Evolutionary conservation across 1,140 invertebrate genomes (phyloP), one percentile per base, ranked within the genome.

Genomic region (Diachasmimorpha longicaudata): DNA sequence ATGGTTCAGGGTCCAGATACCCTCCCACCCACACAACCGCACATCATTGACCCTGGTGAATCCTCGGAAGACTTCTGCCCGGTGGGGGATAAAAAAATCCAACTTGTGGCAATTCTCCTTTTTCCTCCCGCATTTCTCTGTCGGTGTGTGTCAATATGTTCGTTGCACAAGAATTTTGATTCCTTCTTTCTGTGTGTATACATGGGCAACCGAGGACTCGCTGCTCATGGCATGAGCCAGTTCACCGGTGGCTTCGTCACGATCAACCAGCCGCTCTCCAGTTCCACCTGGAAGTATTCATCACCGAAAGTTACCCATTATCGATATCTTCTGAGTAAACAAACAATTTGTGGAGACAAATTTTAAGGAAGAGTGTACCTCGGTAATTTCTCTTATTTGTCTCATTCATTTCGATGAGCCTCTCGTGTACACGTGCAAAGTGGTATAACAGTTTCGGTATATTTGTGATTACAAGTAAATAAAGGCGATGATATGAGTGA

Each of bases 111-210:
- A 19, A 19, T 16, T 55, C n/a, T 13, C 39, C 48, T 25, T 23
- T 63, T 63, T 25, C 23, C 21, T 21, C 16, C 23, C 23, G 16
- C 58, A 19, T 25, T 63, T 63, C 19, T 25, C 58, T 13, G 14
- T 14, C 9, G 39, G 39, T 42, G 58, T 63, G 58, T 31, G 19
- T 63, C 58, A 63, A 63, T 63, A 63, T 25, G 58, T 63, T 25
- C 5, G 19, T 63, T 63, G 58, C 58, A 63, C 58, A 63, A 63
- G 58, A 63, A 63, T 63, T 63, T 63, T 63, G 58, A 63, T 63
- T 63, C 58, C 58, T 25, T 23, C 58, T 63, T 25, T 25, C 58
- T 63, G 19, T 23, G 58, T 23, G 58, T 63, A 23, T 25, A 63
- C 58, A 63, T 63, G 58, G 19, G 11, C 23, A 63, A 10, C 21